Percentiles rank a stretch among this genome's conserved stretches.
These are phyloP conservation scores for Epirrhoe tristata DNA, from an alignment of 2,888 invertebrate genomes.

Conservation along the genomic window DNA sequence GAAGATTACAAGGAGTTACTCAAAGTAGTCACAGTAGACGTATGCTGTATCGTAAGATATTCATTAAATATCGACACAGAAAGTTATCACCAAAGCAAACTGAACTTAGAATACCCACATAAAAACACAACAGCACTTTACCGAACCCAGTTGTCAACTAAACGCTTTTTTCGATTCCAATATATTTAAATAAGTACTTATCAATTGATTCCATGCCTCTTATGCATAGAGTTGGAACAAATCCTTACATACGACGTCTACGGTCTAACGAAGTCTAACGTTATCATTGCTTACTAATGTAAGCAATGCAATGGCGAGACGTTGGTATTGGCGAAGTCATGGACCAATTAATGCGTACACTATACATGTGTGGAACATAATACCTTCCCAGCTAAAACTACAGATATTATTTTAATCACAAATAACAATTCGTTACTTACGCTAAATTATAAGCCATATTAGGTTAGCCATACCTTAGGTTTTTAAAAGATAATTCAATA, in stretches of 20 bases:
- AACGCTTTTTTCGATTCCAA: slow-evolving; percentile 14
- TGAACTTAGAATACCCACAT: not conserved
- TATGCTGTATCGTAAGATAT: not conserved
- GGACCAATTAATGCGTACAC: not conserved
- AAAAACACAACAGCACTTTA: slow-evolving; percentile 22
- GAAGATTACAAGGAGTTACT: not conserved
- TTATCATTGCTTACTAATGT: not conserved
- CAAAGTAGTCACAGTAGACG: not conserved
- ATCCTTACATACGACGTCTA: not conserved
- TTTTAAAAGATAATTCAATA: no score
- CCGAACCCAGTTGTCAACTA: slow-evolving; percentile 18
- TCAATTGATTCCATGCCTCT: not conserved
- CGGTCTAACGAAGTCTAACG: not conserved
- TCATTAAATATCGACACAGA: not conserved
- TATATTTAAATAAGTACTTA: slow-evolving; percentile 16
- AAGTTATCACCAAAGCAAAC: not conserved
- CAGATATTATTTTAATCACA: no score
- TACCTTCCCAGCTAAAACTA: no score
- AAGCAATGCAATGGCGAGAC: not conserved
- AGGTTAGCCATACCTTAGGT: no score
- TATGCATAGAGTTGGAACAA: not conserved
- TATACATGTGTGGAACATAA: not conserved
- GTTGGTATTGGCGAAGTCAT: not conserved
- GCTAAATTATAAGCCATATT: no score
- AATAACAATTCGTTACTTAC: no score